These are phyloP conservation scores for Parnassius glacialis DNA, from an alignment of 2,888 invertebrate genomes.

Conservation along the genomic window DNA sequence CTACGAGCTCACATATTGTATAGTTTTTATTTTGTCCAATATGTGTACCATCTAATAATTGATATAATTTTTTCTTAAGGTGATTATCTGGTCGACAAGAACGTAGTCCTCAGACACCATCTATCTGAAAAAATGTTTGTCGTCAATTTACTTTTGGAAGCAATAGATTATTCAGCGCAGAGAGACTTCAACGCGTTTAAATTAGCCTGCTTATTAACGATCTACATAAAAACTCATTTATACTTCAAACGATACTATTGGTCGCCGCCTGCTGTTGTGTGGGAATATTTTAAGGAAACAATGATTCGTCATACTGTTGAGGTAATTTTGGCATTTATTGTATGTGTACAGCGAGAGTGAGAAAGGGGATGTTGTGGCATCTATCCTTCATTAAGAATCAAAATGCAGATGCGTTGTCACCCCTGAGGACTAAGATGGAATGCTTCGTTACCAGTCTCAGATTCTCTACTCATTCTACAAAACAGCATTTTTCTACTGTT, in stretches of 20 bases:
- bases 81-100: slow-evolving; percentile 52
- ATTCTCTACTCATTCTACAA: too few species aligned
- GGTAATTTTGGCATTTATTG: slow-evolving; percentile 38
- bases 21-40: too few species aligned
- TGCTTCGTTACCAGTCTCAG: too few species aligned
- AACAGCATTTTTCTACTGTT: too few species aligned
- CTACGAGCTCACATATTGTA: too few species aligned
- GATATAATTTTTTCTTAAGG: slow-evolving; percentile 37
- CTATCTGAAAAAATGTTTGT: slow-evolving; percentile 58
- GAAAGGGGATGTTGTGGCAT: too few species aligned
- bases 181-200: slow-evolving; percentile 54
- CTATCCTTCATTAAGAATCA: too few species aligned
- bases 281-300: slow-evolving; percentile 64
- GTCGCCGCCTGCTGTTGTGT: slow-evolving; percentile 52
- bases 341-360: too few species aligned
- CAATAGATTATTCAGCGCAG: slow-evolving; percentile 61
- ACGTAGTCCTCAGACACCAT: slow-evolving; percentile 49
- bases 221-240: slow-evolving; percentile 57
- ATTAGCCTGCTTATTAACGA: slow-evolving; percentile 54
- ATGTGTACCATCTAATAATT: too few species aligned
- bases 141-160: slow-evolving; percentile 48
- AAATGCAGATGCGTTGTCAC: too few species aligned
- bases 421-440: too few species aligned
- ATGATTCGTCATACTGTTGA: slow-evolving; percentile 67
- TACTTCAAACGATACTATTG: slow-evolving; percentile 69